A percentile compares a stretch with the other conserved stretches of the same genome.
phyloP scores from a whole-genome alignment of 2,797 vertebrate species.

The Numenius phaeopus region DNA sequence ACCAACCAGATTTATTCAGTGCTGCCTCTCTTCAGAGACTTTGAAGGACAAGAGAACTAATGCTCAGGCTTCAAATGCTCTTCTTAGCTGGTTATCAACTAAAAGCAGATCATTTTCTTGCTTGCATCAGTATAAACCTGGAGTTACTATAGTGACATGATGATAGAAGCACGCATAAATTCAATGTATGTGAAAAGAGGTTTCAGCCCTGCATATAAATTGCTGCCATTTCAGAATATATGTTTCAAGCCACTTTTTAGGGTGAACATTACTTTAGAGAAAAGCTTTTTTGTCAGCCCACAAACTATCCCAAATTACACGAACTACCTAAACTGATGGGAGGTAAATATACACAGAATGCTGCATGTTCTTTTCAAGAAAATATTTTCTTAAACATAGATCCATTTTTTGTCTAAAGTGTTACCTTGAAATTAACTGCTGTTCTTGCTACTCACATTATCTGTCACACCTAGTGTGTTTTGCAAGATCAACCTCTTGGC shows the following conservation, averaged over 20 bases:
- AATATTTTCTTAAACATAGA: background rate
- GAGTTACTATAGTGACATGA: background rate
- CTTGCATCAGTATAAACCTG: conserved; percentile 9
- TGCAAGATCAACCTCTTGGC: background rate
- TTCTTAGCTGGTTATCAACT: background rate
- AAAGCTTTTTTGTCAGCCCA: background rate
- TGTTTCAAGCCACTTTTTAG: background rate
- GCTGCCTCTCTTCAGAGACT: background rate
- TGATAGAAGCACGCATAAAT: background rate
- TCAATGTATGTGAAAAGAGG: background rate
- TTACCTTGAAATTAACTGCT: background rate
- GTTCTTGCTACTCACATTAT: background rate
- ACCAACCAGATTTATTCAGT: background rate
- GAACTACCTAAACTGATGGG: background rate
- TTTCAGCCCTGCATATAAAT: background rate
- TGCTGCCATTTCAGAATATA: background rate
- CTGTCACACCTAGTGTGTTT: background rate
- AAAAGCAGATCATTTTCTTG: background rate
- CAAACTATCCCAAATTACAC: background rate
- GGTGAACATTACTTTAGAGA: background rate
- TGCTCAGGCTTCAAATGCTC: background rate
- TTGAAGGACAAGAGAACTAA: background rate
- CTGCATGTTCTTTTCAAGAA: background rate
- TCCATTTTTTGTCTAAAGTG: background rate
- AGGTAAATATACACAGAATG: background rate